Evolutionary conservation across 1,140 invertebrate species (phyloP).

Genomic region (Zaprionus vittiger): DNA sequence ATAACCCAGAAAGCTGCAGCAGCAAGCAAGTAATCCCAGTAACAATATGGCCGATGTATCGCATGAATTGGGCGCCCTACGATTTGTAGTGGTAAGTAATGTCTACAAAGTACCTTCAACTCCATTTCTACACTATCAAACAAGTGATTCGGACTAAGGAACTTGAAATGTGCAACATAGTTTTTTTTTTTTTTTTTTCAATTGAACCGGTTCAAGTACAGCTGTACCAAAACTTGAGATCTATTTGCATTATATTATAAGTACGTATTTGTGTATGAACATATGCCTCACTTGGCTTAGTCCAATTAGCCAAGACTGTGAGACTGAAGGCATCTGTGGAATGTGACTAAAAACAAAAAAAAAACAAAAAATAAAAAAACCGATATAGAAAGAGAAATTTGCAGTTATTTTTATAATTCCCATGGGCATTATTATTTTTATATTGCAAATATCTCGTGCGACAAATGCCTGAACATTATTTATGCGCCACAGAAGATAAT

Average conservation of each 20-base stretch:
- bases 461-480: conserved; percentile 71
- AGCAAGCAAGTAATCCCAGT: conserved; percentile 38
- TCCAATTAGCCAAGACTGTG: conserved; percentile 19
- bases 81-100: conserved; percentile 81
- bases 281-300: conserved; percentile 3
- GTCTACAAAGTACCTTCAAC: neutral
- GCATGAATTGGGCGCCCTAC: conserved; percentile 78
- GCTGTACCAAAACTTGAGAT: neutral
- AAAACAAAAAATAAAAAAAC: conserved; percentile 1
- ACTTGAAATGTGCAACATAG: too few relatives aligned
- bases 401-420: conserved; percentile 51
- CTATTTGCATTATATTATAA: neutral
- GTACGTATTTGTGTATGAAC: neutral
- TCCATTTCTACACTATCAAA: neutral
- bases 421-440: conserved; percentile 45
- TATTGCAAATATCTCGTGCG: conserved; percentile 66
- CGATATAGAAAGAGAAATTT: conserved; percentile 33
- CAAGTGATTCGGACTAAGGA: neutral
- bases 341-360: conserved; percentile 23
- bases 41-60: conserved; percentile 79
- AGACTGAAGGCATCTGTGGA: conserved; percentile 42
- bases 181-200: too few relatives aligned
- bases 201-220: neutral
- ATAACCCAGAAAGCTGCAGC: conserved; percentile 55
- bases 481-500: conserved; percentile 45